Evolutionary conservation across 2,797 vertebrate species (phyloP).

Genomic region (Pseudopleuronectes americanus): DNA sequence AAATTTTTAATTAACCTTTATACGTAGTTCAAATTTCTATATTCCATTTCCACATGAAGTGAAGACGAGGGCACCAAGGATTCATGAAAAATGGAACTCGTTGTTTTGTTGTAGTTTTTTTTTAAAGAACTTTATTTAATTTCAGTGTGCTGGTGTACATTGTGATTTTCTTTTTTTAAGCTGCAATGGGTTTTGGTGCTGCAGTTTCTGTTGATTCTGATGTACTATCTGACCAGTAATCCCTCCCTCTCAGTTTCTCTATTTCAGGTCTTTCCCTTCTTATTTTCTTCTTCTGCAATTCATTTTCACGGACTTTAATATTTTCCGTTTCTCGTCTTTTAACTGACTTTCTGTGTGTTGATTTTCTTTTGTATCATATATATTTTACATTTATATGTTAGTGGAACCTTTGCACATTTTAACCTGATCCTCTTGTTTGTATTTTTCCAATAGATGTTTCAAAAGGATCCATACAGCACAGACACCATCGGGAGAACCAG

Average conservation of each 20-base stretch:
- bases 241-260: conserved; percentile 85
- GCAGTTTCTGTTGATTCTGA: conserved; percentile 60
- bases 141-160: conserved; percentile 56
- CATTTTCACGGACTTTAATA: conserved; percentile 63
- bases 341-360: conserved; percentile 29
- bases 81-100: conserved; percentile 60
- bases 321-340: conserved; percentile 36
- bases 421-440: conserved; percentile 46
- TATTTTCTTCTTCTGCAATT: conserved; percentile 67
- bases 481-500: conserved; percentile 85
- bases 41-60: neutral
- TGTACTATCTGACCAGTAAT: conserved; percentile 77
- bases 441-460: conserved; percentile 86
- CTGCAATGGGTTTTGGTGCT: conserved; percentile 49
- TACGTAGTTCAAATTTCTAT: neutral
- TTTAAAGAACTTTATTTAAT: conserved; percentile 42
- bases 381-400: conserved; percentile 6
- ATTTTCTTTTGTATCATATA: conserved; percentile 41
- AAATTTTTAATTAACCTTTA: neutral
- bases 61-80: neutral
- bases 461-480: conserved; percentile 88
- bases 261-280: conserved; percentile 86
- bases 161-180: conserved; percentile 35
- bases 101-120: conserved; percentile 57
- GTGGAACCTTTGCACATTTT: neutral